These are phyloP conservation scores for Mobula hypostoma DNA, from an alignment of 2,113 vertebrate genomes.

Conservation along the genomic window DNA sequence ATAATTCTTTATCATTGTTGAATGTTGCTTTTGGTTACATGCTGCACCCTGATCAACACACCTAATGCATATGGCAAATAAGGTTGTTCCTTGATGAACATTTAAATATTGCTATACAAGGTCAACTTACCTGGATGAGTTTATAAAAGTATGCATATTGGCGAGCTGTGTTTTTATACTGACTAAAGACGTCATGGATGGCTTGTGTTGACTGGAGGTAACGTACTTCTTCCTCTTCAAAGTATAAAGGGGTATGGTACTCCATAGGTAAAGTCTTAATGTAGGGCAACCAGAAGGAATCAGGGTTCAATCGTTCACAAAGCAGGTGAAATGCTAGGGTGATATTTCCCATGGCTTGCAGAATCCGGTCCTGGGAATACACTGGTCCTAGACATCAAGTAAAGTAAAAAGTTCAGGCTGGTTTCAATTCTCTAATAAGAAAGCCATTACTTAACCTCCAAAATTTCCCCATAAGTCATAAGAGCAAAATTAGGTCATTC, in stretches of 20 bases:
- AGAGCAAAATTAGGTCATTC: too few relatives aligned
- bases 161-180: slow-evolving; percentile 94
- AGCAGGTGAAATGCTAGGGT: slow-evolving; percentile 89
- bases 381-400: slow-evolving; percentile 66
- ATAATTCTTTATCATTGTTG: too few relatives aligned
- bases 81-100: background rate
- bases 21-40: too few relatives aligned
- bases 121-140: slow-evolving; percentile 78
- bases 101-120: background rate
- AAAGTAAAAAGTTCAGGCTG: slow-evolving; percentile 40
- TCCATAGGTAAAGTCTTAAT: slow-evolving; percentile 84
- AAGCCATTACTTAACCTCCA: slow-evolving; percentile 28
- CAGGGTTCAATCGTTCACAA: slow-evolving; percentile 77
- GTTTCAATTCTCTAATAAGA: slow-evolving; percentile 38
- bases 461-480: background rate
- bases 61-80: too few relatives aligned
- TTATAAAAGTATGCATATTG: slow-evolving; percentile 98
- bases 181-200: slow-evolving; percentile 85
- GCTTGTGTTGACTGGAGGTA: slow-evolving; percentile 87
- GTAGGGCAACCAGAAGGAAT: slow-evolving; percentile 87
- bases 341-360: slow-evolving; percentile 97
- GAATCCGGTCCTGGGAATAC: slow-evolving; percentile 87
- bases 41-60: too few relatives aligned
- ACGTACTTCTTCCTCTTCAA: slow-evolving; percentile 84
- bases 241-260: slow-evolving; percentile 89